Evolutionary conservation across 2,797 vertebrate genomes (phyloP).

Genomic region (Benthosema pterotum): DNA sequence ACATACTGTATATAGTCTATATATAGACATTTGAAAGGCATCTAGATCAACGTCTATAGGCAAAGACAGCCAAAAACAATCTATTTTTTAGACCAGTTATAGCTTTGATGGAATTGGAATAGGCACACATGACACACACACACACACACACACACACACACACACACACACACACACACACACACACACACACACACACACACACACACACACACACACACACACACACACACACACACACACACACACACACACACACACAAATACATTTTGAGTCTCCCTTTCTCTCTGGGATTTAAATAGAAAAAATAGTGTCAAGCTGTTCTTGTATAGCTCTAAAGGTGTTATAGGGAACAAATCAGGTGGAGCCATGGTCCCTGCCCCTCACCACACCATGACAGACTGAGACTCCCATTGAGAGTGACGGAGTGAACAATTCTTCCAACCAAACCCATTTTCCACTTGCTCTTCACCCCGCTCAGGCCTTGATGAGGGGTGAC

Average conservation of each 20-base stretch:
- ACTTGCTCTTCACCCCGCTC: slow-evolving; percentile 38
- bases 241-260: neutral
- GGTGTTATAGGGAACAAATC: slow-evolving; percentile 43
- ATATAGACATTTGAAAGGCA: too few relatives aligned
- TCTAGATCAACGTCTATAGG: too few relatives aligned
- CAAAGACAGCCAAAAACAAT: too few relatives aligned
- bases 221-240: neutral
- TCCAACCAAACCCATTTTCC: slow-evolving; percentile 23
- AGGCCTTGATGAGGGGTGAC: slow-evolving; percentile 46
- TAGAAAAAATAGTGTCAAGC: slow-evolving; percentile 23
- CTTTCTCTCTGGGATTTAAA: slow-evolving; percentile 29
- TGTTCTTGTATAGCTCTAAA: slow-evolving; percentile 20
- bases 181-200: slow-evolving; percentile 1
- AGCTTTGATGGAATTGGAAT: too few relatives aligned
- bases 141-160: neutral
- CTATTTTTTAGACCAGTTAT: too few relatives aligned
- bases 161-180: neutral
- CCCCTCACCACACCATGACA: slow-evolving; percentile 43
- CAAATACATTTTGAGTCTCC: slow-evolving; percentile 11
- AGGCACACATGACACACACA: too few relatives aligned
- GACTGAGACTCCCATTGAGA: slow-evolving; percentile 48
- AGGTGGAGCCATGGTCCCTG: slow-evolving; percentile 33
- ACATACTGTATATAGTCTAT: too few relatives aligned
- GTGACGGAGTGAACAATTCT: slow-evolving; percentile 40
- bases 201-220: neutral